Percentiles rank a stretch among this genome's conserved stretches.
Conservation (phyloP, 2,888 invertebrate species). For the Volucella bombylans region DNA sequence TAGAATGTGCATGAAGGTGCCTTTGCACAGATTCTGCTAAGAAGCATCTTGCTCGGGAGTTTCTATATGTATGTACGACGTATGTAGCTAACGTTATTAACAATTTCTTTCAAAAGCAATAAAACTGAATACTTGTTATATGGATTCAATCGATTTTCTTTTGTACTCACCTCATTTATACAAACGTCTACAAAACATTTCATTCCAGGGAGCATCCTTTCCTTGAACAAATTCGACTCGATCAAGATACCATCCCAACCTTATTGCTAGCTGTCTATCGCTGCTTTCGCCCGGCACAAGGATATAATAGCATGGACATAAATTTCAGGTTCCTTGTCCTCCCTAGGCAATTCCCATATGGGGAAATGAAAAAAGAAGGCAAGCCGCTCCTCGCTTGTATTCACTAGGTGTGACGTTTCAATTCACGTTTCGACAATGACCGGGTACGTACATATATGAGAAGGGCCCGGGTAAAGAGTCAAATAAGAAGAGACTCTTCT, state of each 20-base stretch:
- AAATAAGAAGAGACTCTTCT: not conserved
- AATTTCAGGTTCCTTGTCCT: constrained; percentile 41
- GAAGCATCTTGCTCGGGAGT: too few species aligned
- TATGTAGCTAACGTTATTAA: too few species aligned
- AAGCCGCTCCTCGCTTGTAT: constrained; percentile 18
- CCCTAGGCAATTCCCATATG: constrained; percentile 58
- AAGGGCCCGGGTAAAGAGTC: not conserved
- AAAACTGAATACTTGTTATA: too few species aligned
- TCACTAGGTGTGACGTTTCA: constrained; percentile 60
- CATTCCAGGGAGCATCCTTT: constrained; percentile 12
- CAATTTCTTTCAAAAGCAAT: too few species aligned
- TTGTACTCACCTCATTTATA: not conserved
- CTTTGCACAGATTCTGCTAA: too few species aligned
- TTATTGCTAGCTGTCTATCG: constrained; percentile 24
- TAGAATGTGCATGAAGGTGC: too few species aligned
- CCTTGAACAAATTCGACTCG: constrained; percentile 27
- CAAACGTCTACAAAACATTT: not conserved
- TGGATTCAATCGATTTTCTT: constrained; percentile 6
- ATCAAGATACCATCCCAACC: constrained; percentile 23
- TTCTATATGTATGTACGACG: too few species aligned
- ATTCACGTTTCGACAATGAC: constrained; percentile 49
- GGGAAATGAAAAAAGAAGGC: constrained; percentile 35
- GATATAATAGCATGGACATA: constrained; percentile 52
- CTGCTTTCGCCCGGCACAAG: constrained; percentile 25
- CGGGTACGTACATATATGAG: not conserved